Conservation (phyloP, 2,888 invertebrate species). For the Terebella lapidaria region DNA sequence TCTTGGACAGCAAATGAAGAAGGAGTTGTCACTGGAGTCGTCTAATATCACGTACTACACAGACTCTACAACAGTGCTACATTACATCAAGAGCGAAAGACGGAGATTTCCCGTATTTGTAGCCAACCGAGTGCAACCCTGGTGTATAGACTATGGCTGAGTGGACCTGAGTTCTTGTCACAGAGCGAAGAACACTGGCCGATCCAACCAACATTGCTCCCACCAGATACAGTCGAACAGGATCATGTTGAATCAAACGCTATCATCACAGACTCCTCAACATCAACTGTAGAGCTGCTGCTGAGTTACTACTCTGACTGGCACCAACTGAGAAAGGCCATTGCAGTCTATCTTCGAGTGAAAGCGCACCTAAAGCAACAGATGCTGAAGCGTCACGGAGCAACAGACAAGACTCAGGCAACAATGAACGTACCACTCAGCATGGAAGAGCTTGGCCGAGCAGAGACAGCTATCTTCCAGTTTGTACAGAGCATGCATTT, state of each 20-base stretch:
- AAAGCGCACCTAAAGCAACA: neutral
- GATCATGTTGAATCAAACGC: neutral
- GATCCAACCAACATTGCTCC: neutral
- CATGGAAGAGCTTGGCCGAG: neutral
- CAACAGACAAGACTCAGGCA: no score
- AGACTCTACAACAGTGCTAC: slow-evolving; percentile 24
- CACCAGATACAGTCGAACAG: neutral
- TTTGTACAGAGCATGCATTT: neutral
- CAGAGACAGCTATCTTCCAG: neutral
- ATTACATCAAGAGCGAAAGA: slow-evolving; percentile 27
- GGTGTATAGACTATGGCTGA: neutral
- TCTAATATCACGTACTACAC: slow-evolving; percentile 16
- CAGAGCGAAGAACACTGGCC: neutral
- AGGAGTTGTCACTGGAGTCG: neutral
- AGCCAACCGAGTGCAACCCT: slow-evolving; percentile 27
- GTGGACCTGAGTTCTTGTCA: neutral
- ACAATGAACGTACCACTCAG: neutral
- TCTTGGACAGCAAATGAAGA: neutral
- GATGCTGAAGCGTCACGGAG: neutral
- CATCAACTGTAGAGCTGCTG: neutral
- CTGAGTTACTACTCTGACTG: neutral
- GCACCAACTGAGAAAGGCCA: slow-evolving; percentile 3
- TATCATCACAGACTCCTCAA: neutral
- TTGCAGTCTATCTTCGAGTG: slow-evolving; percentile 4
- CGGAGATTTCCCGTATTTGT: slow-evolving; percentile 28